Evolutionary conservation across 2,113 vertebrate genomes (phyloP), one percentile per base, ranked within the genome.

Genomic region (Xiphophorus couchianus): DNA sequence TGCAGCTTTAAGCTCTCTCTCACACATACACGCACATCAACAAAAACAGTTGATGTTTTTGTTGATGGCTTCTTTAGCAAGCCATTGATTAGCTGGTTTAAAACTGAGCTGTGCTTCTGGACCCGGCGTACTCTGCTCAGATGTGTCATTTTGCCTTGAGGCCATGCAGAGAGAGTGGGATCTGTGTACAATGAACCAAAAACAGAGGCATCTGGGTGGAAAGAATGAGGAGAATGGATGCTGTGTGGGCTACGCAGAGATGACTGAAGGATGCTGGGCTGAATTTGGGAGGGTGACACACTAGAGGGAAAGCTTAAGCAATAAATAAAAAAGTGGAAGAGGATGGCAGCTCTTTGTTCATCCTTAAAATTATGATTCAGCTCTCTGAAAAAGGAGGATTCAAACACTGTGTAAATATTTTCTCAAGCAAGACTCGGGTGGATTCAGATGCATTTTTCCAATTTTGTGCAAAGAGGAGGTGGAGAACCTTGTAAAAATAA

Each of bases 211-310:
- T 80, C 68, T 69, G 60, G 69, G 76, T 39, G 33, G n/a, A 61
- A 63, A 66, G 67, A 79, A 86, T 62, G 71, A 79, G 69, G 73
- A 87, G 72, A 85, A 84, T 63, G 15, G 80, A 81, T 80, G 84
- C 65, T 84, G 84, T 35, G 89, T 90, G 80, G 90, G 80, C 77
- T 81, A 61, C 29, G 68, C 78, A 74, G 62, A 84, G 69, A 78
- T 72, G 66, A 82, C 77, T 74, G 82, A 60, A 37, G 33, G 70
- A 86, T 78, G 77, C 69, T 82, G 8, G 83, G 69, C 76, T 44
- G 62, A 82, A 76, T 72, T 60, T 64, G 35, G 69, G 58, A 66
- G 64, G 66, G 71, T 51, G 67, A 69, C 3, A 30, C 71, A 80
- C 78, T 60, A 65, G 27, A 68, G 33, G n/a, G 66, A 66, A 37